Conservation (phyloP, 2,888 invertebrate species). For the Psococerastis gibbosa region DNA sequence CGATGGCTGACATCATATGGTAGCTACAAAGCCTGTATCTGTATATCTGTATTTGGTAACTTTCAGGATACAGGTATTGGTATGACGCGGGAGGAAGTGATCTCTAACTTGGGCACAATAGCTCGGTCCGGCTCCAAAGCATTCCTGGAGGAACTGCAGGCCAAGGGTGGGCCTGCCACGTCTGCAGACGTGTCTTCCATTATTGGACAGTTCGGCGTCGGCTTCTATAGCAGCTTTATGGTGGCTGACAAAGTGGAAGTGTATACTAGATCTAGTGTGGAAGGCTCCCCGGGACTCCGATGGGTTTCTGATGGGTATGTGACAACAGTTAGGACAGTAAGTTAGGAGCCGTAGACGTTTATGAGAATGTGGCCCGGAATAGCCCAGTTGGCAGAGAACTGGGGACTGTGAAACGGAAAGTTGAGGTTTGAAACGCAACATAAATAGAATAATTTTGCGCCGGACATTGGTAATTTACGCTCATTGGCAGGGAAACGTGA, state of each 20-base stretch:
- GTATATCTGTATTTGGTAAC: slow-evolving; percentile 13
- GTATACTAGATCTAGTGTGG: slow-evolving; percentile 51
- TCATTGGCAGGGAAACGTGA: no score
- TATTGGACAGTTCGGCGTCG: slow-evolving; percentile 96
- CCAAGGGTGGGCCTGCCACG: no score
- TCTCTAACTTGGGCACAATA: slow-evolving; percentile 84
- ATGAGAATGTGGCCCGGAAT: background rate
- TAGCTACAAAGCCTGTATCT: slow-evolving; percentile 3
- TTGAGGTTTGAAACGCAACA: no score
- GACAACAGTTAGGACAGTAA: background rate
- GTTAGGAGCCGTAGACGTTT: background rate
- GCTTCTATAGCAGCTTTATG: slow-evolving; percentile 96
- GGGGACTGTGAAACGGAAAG: no score
- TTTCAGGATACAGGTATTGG: slow-evolving; percentile 80
- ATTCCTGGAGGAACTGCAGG: slow-evolving; percentile 67
- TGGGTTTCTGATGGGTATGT: slow-evolving; percentile 84
- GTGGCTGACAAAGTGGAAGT: slow-evolving; percentile 91
- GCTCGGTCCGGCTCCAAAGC: slow-evolving; percentile 91
- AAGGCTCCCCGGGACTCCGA: slow-evolving; percentile 49
- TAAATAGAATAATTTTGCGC: no score
- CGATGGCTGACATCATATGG: background rate
- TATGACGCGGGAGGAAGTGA: slow-evolving; percentile 82
- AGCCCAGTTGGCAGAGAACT: no score
- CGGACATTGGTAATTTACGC: no score
- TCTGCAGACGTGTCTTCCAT: slow-evolving; percentile 50